Conservation (phyloP, 2,797 vertebrate genomes). For the Trematomus bernacchii region DNA sequence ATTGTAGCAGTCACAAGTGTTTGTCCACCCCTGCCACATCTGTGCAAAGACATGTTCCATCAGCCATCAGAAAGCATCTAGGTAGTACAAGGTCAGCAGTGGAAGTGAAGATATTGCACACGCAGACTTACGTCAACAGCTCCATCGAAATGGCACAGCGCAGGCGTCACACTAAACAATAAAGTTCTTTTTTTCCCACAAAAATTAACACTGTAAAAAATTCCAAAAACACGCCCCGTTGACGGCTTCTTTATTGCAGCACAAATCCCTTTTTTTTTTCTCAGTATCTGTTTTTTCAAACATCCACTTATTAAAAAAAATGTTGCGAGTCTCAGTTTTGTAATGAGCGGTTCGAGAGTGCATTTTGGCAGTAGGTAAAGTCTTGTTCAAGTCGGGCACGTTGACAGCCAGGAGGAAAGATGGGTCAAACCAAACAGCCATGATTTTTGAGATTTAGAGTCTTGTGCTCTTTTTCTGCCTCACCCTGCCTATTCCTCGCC, state of each 20-base stretch:
- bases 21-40: slow-evolving; percentile 51
- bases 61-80: slow-evolving; percentile 70
- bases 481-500: slow-evolving; percentile 66
- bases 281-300: slow-evolving; percentile 63
- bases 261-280: slow-evolving; percentile 60
- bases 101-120: slow-evolving; percentile 85
- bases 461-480: slow-evolving; percentile 76
- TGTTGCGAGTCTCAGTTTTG: slow-evolving; percentile 61
- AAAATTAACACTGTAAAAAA: slow-evolving; percentile 77
- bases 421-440: slow-evolving; percentile 84
- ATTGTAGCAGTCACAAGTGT: slow-evolving; percentile 51
- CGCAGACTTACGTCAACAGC: slow-evolving; percentile 82
- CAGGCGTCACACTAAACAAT: slow-evolving; percentile 77
- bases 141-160: slow-evolving; percentile 80
- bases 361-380: slow-evolving; percentile 82
- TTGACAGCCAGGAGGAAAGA: slow-evolving; percentile 64
- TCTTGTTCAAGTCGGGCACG: slow-evolving; percentile 64
- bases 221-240: slow-evolving; percentile 67
- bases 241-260: slow-evolving; percentile 85
- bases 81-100: slow-evolving; percentile 77
- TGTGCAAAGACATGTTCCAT: slow-evolving; percentile 67
- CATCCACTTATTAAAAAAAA: slow-evolving; percentile 76
- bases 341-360: slow-evolving; percentile 74
- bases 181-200: slow-evolving; percentile 58
- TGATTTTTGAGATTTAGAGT: slow-evolving; percentile 66